Percentiles rank a stretch among this genome's conserved stretches.
Evolutionary conservation across 92 coral and sea anemone species (phyloP).

Genomic region (Palythoa grandiflora): DNA sequence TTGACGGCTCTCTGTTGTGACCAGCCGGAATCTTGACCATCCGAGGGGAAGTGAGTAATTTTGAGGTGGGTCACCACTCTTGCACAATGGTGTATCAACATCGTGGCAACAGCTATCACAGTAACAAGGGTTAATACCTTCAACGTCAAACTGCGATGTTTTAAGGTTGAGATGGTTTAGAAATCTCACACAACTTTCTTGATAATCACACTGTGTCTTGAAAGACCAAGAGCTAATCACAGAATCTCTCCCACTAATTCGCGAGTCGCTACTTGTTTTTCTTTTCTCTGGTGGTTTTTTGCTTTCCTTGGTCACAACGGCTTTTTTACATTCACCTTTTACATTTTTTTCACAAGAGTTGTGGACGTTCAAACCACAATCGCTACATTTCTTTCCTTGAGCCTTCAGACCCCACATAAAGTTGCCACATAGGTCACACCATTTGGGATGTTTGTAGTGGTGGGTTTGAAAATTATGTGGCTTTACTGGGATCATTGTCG

Average conservation of each 20-base stretch:
- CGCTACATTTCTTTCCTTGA: conserved; percentile 92
- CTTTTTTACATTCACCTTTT: conserved; percentile 72
- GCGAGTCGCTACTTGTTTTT: conserved; percentile 53
- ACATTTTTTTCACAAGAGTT: conserved; percentile 84
- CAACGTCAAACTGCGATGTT: conserved; percentile 78
- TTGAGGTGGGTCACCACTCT: conserved; percentile 92
- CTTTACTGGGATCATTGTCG: conserved; percentile 18
- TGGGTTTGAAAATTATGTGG: conserved; percentile 80
- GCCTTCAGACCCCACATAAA: conserved; percentile 98
- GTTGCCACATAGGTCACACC: conserved; percentile 93
- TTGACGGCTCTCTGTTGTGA: conserved; percentile 50
- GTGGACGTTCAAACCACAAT: conserved; percentile 92
- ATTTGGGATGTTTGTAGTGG: conserved; percentile 92
- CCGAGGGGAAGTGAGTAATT: conserved; percentile 95
- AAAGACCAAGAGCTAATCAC: conserved; percentile 77
- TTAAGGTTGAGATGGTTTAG: conserved; percentile 77
- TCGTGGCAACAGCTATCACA: conserved; percentile 96
- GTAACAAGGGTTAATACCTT: conserved; percentile 92
- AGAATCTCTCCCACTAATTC: conserved; percentile 45
- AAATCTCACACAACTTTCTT: conserved; percentile 88
- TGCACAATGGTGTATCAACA: conserved; percentile 92
- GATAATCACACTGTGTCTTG: conserved; percentile 85
- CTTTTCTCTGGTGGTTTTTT: conserved; percentile 71
- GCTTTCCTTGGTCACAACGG: conserved; percentile 59
- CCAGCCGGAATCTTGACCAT: conserved; percentile 93